phyloP scores from a whole-genome alignment of 1,140 invertebrate genomes.

The Hesperophylax magnus region DNA sequence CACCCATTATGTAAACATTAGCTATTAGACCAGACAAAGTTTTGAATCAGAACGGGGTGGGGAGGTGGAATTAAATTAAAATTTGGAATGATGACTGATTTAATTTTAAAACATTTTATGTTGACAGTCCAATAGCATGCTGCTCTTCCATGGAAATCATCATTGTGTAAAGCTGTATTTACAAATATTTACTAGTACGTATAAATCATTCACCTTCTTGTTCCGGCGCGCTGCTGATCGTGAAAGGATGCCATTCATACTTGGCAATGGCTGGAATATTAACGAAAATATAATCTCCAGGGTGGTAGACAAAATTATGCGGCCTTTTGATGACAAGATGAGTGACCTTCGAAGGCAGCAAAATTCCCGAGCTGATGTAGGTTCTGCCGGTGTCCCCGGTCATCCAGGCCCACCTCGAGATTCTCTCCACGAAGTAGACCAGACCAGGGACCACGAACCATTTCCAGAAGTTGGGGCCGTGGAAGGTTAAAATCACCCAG shows the following conservation, averaged over 20 bases:
- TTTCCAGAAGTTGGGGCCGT: slow-evolving; percentile 96
- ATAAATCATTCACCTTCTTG: slow-evolving; percentile 79
- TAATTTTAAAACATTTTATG: too few species aligned
- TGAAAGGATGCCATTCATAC: slow-evolving; percentile 98
- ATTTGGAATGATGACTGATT: too few species aligned
- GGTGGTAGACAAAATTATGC: slow-evolving; percentile 88
- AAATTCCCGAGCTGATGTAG: slow-evolving; percentile 87
- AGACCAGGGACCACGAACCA: slow-evolving; percentile 91
- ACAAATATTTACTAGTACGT: too few species aligned
- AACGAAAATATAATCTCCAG: slow-evolving; percentile 96
- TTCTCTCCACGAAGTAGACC: slow-evolving; percentile 85
- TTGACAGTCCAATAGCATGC: too few species aligned
- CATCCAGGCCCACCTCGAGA: slow-evolving; percentile 74
- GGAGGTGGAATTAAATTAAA: too few species aligned
- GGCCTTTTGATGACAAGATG: slow-evolving; percentile 91
- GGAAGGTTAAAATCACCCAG: slow-evolving; percentile 88
- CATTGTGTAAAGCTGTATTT: too few species aligned
- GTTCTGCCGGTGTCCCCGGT: slow-evolving; percentile 82
- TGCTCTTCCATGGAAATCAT: too few species aligned
- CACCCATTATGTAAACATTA: too few species aligned
- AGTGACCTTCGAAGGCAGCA: slow-evolving; percentile 89
- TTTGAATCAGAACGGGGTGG: too few species aligned
- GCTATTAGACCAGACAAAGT: too few species aligned
- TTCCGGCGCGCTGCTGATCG: slow-evolving; percentile 95
- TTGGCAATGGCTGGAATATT: slow-evolving; percentile 93